Percentiles rank a stretch among this genome's conserved stretches.
These are phyloP conservation scores for Amyelois transitella DNA, from an alignment of 1,140 invertebrate species.

Conservation along the genomic window DNA sequence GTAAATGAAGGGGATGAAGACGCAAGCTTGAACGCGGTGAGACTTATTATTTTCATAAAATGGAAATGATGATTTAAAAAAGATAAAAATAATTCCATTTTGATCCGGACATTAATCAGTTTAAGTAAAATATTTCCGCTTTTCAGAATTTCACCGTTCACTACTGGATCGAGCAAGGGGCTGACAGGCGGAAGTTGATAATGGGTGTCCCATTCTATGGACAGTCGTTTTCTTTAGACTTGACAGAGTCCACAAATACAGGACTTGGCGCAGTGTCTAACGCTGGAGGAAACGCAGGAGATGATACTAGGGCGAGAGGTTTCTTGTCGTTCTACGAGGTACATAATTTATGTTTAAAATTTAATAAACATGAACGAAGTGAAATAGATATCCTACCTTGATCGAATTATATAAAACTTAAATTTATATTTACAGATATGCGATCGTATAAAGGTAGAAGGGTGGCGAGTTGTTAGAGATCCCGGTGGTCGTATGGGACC, in stretches of 20 bases:
- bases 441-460: slow-evolving; percentile 76
- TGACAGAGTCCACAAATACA: slow-evolving; percentile 78
- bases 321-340: slow-evolving; percentile 92
- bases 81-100: too few species aligned
- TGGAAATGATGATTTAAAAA: too few species aligned
- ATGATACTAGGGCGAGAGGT: slow-evolving; percentile 85
- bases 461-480: slow-evolving; percentile 82
- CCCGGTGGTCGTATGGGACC: slow-evolving; percentile 82
- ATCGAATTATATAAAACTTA: background rate
- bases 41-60: too few species aligned
- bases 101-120: background rate
- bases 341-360: slow-evolving; percentile 15
- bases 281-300: slow-evolving; percentile 85
- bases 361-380: background rate
- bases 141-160: slow-evolving; percentile 85
- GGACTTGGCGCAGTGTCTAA: slow-evolving; percentile 81
- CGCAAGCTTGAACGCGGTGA: slow-evolving; percentile 84
- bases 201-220: slow-evolving; percentile 91
- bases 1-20: slow-evolving; percentile 81
- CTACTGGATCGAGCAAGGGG: slow-evolving; percentile 87
- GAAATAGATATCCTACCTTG: background rate
- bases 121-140: background rate
- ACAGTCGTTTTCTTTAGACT: slow-evolving; percentile 80
- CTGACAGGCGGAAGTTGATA: slow-evolving; percentile 83
- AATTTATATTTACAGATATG: slow-evolving; percentile 75